Conservation (phyloP, 2,113 vertebrate species). For the Phalacrocorax pelagicus region DNA sequence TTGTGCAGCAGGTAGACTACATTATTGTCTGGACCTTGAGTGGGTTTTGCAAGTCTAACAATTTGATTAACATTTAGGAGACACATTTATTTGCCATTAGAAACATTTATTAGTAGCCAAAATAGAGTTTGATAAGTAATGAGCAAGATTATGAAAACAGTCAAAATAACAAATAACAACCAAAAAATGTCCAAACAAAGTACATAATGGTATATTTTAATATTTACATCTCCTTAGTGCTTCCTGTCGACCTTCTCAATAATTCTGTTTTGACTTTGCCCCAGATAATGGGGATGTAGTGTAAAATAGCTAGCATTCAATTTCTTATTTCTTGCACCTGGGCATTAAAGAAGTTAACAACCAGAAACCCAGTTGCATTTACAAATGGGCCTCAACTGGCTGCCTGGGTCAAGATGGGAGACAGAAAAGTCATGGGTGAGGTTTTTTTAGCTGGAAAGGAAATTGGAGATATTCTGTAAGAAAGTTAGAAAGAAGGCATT, state of each 20-base stretch:
- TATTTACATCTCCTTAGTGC: background rate
- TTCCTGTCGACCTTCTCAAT: background rate
- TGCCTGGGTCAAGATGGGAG: background rate
- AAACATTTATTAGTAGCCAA: background rate
- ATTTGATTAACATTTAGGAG: background rate
- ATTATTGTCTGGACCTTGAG: background rate
- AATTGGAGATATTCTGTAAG: background rate
- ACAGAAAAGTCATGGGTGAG: background rate
- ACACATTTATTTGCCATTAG: background rate
- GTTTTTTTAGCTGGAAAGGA: background rate
- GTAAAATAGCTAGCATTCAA: background rate
- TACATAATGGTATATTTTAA: no score
- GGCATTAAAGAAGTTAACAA: background rate
- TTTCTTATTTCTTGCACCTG: background rate
- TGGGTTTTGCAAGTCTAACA: background rate
- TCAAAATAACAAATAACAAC: background rate
- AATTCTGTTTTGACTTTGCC: background rate
- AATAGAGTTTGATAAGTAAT: background rate
- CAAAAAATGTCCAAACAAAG: background rate
- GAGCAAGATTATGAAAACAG: background rate
- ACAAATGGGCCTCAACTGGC: accelerated
- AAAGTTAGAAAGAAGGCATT: background rate
- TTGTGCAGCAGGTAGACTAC: background rate
- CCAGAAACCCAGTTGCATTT: background rate
- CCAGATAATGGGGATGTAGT: background rate